Evolutionary conservation across 2,888 invertebrate species (phyloP).

Genomic region (Himalopsyche japonica): DNA sequence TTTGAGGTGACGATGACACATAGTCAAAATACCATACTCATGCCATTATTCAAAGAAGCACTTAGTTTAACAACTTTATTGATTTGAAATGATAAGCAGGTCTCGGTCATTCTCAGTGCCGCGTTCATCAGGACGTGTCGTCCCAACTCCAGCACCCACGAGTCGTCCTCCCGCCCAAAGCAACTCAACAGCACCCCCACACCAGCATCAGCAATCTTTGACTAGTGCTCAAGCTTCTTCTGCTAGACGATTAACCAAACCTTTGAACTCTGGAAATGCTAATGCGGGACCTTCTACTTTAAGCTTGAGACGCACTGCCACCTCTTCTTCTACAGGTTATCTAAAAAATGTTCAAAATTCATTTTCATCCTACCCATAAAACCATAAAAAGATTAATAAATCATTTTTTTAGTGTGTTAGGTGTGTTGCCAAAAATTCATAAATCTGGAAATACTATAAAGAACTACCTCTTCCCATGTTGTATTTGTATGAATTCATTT

Average conservation of each 20-base stretch:
- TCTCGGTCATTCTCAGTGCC: conserved; percentile 64
- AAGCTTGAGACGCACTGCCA: conserved; percentile 47
- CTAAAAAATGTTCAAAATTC: no score
- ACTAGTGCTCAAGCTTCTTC: conserved; percentile 40
- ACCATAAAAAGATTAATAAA: no score
- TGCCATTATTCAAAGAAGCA: neutral
- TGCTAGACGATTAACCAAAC: conserved; percentile 43
- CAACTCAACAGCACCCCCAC: conserved; percentile 45
- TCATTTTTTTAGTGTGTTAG: no score
- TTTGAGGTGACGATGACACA: no score
- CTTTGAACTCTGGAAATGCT: conserved; percentile 42
- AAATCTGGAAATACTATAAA: no score
- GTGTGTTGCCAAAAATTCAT: no score
- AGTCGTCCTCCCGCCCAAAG: conserved; percentile 15
- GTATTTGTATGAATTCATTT: neutral
- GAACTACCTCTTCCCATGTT: neutral
- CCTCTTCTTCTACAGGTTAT: conserved; percentile 9
- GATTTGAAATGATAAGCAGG: conserved; percentile 43
- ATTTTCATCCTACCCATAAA: no score
- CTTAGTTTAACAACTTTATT: no score
- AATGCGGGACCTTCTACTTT: conserved; percentile 43
- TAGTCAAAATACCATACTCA: no score
- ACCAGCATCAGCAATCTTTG: conserved; percentile 21
- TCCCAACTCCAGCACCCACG: conserved; percentile 37
- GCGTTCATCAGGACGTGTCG: conserved; percentile 47